Evolutionary conservation across 2,113 vertebrate genomes (phyloP).

Genomic region (Clarias magur): DNA sequence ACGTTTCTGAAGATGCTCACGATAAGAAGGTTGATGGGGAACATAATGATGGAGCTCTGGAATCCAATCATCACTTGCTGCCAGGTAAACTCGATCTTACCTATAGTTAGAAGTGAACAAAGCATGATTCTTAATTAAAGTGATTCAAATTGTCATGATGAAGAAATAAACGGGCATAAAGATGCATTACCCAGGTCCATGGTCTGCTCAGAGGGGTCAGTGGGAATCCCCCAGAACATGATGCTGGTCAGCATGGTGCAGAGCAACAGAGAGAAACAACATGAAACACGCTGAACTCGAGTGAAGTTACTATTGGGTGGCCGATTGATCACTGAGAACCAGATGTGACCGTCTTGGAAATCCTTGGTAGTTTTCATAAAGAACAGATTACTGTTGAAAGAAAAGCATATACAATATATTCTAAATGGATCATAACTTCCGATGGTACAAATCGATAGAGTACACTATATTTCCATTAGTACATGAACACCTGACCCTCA

Average conservation of each 20-base stretch:
- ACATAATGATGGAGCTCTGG: conserved; percentile 93
- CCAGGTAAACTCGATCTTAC: conserved; percentile 93
- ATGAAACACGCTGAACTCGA: conserved; percentile 87
- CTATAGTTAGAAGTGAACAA: conserved; percentile 64
- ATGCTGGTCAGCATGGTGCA: conserved; percentile 97
- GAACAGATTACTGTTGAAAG: conserved; percentile 82
- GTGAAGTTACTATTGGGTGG: conserved; percentile 87
- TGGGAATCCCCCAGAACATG: conserved; percentile 95
- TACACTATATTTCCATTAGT: background rate
- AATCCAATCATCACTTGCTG: conserved; percentile 93
- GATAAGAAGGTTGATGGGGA: conserved; percentile 93
- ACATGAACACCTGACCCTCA: background rate
- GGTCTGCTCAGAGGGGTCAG: conserved; percentile 90
- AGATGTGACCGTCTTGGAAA: conserved; percentile 90
- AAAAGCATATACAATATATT: background rate
- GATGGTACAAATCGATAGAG: background rate
- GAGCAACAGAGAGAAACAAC: conserved; percentile 91
- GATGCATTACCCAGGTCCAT: conserved; percentile 88
- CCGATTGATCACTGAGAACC: conserved; percentile 90
- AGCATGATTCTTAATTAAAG: background rate
- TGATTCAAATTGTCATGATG: background rate
- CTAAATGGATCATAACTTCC: background rate
- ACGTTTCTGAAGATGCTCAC: conserved; percentile 91
- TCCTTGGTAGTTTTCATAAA: conserved; percentile 89
- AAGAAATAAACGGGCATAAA: background rate